Evolutionary conservation across 2,797 vertebrate genomes (phyloP).

Genomic region (Myotis planiceps): DNA sequence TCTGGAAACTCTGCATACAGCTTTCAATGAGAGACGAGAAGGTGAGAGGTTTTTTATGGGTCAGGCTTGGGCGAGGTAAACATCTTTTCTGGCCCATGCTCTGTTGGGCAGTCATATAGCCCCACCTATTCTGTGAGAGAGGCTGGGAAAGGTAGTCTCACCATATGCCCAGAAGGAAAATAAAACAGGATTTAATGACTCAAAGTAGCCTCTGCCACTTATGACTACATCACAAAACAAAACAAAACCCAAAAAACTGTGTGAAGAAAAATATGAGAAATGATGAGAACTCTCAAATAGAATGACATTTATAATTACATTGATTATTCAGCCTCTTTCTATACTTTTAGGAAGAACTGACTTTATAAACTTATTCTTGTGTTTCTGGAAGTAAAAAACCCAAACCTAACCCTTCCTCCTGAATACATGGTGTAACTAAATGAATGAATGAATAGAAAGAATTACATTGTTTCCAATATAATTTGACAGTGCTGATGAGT

Average conservation of each 20-base stretch:
- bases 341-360: not conserved
- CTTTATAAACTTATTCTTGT: not conserved
- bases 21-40: not conserved
- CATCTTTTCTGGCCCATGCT: not conserved
- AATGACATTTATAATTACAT: not conserved
- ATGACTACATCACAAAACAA: not conserved
- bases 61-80: not conserved
- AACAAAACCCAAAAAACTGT: not conserved
- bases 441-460: not conserved
- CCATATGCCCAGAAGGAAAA: not conserved
- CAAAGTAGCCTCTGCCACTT: not conserved
- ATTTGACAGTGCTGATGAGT: not conserved
- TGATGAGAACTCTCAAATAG: not conserved
- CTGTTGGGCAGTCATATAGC: not conserved
- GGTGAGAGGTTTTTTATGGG: not conserved
- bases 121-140: not conserved
- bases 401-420: not conserved
- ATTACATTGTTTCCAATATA: not conserved
- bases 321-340: not conserved
- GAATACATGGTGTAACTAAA: not conserved
- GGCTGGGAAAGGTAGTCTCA: not conserved
- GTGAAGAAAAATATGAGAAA: not conserved
- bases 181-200: slow-evolving; percentile 15
- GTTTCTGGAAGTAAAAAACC: not conserved
- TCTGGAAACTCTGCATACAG: not conserved